Percentiles rank a stretch among this genome's conserved stretches.
Conservation (phyloP, 92 coral and sea anemone species). For the Desmophyllum pertusum region DNA sequence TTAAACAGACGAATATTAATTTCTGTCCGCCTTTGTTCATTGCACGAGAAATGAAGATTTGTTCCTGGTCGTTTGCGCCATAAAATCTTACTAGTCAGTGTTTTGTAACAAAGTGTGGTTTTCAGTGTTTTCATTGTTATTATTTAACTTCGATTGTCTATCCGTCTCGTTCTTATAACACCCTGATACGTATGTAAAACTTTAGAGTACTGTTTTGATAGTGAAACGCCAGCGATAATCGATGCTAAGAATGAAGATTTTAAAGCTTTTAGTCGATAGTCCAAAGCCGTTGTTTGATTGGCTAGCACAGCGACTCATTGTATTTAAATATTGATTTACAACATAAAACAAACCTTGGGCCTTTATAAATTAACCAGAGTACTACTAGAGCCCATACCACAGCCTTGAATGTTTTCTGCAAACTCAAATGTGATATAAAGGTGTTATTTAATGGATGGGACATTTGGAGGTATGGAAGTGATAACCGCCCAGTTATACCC, state of each 20-base stretch:
- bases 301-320: conserved; percentile 15
- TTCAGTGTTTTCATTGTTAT: background rate
- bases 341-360: conserved; percentile 33
- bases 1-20: background rate
- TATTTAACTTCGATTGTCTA: background rate
- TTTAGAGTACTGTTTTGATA: conserved; percentile 4
- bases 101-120: background rate
- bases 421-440: conserved; percentile 15
- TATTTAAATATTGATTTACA: conserved; percentile 57
- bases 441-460: conserved; percentile 30
- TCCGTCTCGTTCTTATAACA: background rate
- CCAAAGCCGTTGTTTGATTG: conserved; percentile 15
- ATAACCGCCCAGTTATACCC: background rate
- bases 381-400: background rate
- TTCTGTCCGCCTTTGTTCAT: background rate
- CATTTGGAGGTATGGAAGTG: background rate
- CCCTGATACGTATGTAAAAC: background rate
- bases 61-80: background rate
- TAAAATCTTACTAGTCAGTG: background rate
- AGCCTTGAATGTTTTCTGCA: background rate
- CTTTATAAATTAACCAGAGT: conserved; percentile 40
- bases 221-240: background rate
- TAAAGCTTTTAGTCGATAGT: background rate
- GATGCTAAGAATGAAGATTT: conserved; percentile 1
- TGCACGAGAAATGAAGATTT: background rate